phyloP scores from a whole-genome alignment of 2,113 vertebrate species.

The Psittacula cyanocephala region DNA sequence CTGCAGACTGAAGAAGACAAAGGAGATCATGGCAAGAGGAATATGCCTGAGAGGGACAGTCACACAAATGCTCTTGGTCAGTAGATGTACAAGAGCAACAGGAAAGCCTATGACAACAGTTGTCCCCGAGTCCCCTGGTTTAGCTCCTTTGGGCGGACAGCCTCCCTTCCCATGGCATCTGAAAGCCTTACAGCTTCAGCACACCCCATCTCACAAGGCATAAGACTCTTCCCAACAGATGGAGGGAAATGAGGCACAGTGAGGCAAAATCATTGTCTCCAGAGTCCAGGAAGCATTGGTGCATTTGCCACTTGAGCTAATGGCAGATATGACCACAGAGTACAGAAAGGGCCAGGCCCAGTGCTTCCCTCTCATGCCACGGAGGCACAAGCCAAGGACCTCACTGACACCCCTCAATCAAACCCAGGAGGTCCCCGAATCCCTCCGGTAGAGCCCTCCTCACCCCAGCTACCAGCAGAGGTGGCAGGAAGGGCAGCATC shows the following conservation, averaged over 20 bases:
- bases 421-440: neutral
- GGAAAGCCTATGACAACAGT: neutral
- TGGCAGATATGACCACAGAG: neutral
- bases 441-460: neutral
- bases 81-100: neutral
- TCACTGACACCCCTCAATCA: neutral
- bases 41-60: neutral
- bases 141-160: neutral
- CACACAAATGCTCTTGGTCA: neutral
- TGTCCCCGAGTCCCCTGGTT: neutral
- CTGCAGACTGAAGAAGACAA: neutral
- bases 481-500: neutral
- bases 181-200: neutral
- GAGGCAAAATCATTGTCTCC: neutral
- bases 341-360: neutral
- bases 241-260: neutral
- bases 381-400: neutral
- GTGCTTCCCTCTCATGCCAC: neutral
- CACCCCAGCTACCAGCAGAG: neutral
- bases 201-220: neutral
- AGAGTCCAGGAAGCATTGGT: neutral
- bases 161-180: neutral
- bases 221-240: neutral
- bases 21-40: neutral
- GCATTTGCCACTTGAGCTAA: neutral